Evolutionary conservation across 1,140 invertebrate species (phyloP).

Genomic region (Aphis craccivora): DNA sequence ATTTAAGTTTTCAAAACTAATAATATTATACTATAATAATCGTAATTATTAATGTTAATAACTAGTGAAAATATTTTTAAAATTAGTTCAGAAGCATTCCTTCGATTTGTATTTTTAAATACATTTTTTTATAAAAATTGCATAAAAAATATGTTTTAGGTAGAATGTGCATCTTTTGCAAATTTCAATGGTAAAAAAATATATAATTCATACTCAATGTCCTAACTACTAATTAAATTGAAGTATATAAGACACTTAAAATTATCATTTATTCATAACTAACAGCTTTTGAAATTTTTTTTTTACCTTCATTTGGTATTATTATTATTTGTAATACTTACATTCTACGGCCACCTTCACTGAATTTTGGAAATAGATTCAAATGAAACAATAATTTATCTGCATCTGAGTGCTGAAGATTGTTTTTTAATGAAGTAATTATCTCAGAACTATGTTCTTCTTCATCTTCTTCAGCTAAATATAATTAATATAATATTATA

Average conservation of each 20-base stretch:
- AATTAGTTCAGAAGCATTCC: too few relatives aligned
- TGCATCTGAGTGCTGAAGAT: not conserved
- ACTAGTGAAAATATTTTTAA: too few relatives aligned
- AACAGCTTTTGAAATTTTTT: too few relatives aligned
- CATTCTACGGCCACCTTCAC: slow-evolving; percentile 11
- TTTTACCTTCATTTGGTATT: not conserved
- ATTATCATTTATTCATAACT: too few relatives aligned
- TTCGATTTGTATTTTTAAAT: too few relatives aligned
- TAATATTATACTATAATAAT: not conserved
- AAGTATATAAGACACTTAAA: too few relatives aligned
- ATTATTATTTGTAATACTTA: not conserved
- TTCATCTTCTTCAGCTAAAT: not conserved
- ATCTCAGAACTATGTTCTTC: not conserved
- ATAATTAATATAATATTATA: not conserved
- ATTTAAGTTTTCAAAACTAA: not conserved
- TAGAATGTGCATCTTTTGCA: too few relatives aligned
- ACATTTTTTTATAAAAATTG: too few relatives aligned
- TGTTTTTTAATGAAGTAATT: slow-evolving; percentile 8
- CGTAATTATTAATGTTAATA: not conserved
- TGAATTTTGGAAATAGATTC: slow-evolving; percentile 46
- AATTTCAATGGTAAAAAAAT: too few relatives aligned
- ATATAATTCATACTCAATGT: too few relatives aligned
- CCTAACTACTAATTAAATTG: too few relatives aligned
- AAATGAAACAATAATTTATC: slow-evolving; percentile 35
- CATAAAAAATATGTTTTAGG: too few relatives aligned